Conservation (phyloP, 2,797 vertebrate species). For the Catharus ustulatus region DNA sequence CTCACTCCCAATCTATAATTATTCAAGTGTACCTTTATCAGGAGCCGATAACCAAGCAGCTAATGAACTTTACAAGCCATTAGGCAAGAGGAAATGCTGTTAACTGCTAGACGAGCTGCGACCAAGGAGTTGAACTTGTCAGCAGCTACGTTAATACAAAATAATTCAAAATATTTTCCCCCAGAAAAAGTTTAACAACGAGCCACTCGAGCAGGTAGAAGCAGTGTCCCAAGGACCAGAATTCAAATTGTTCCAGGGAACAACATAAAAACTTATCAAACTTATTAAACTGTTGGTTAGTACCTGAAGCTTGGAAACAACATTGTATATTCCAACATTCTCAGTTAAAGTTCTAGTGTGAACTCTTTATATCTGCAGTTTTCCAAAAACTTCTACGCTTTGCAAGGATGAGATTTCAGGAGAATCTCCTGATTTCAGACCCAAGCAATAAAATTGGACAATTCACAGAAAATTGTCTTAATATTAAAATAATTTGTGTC, state of each 20-base stretch:
- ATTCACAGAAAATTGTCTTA: not conserved
- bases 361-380: not conserved
- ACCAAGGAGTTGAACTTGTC: not conserved
- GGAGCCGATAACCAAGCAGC: not conserved
- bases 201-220: not conserved
- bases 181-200: rapidly evolving
- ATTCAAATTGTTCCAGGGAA: not conserved
- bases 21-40: not conserved
- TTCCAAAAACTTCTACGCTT: rapidly evolving
- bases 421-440: not conserved
- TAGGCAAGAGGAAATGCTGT: not conserved
- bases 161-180: not conserved
- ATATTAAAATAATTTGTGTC: not conserved
- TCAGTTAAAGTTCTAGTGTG: rapidly evolving
- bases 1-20: not conserved
- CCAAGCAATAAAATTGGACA: not conserved
- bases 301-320: not conserved
- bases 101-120: not conserved
- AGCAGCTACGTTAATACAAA: not conserved
- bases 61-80: not conserved
- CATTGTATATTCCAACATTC: rapidly evolving
- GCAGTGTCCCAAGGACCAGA: not conserved
- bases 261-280: not conserved
- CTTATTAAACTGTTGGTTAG: not conserved
- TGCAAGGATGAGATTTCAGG: not conserved